These are phyloP conservation scores for Lagopus leucura DNA, from an alignment of 2,113 vertebrate genomes.

Conservation along the genomic window DNA sequence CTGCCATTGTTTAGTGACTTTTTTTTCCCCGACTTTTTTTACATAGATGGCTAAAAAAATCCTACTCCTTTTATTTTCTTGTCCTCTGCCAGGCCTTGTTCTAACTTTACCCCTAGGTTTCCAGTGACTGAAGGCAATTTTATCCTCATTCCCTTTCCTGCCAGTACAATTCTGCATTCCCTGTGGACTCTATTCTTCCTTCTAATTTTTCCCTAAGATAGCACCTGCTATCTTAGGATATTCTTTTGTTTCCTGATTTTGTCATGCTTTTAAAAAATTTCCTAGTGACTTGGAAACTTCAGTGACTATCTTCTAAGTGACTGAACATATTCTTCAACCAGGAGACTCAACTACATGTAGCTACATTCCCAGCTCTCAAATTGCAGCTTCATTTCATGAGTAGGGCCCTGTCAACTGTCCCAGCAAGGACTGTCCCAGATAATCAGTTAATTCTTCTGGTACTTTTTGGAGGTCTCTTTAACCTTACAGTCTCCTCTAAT, in stretches of 20 bases:
- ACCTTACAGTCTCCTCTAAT: neutral
- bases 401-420: neutral
- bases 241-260: neutral
- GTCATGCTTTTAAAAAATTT: neutral
- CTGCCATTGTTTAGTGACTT: neutral
- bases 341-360: neutral
- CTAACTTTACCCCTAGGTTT: neutral
- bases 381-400: neutral
- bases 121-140: neutral
- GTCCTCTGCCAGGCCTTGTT: neutral
- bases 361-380: neutral
- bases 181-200: neutral
- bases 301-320: neutral
- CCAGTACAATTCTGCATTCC: neutral
- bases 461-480: neutral
- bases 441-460: neutral
- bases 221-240: neutral
- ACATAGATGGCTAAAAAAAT: neutral
- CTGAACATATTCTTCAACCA: neutral
- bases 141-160: neutral
- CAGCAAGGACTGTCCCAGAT: neutral
- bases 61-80: neutral
- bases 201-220: neutral
- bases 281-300: neutral
- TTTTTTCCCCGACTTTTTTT: neutral